Evolutionary conservation across 2,113 vertebrate species (phyloP).

Genomic region (Platanista minor): DNA sequence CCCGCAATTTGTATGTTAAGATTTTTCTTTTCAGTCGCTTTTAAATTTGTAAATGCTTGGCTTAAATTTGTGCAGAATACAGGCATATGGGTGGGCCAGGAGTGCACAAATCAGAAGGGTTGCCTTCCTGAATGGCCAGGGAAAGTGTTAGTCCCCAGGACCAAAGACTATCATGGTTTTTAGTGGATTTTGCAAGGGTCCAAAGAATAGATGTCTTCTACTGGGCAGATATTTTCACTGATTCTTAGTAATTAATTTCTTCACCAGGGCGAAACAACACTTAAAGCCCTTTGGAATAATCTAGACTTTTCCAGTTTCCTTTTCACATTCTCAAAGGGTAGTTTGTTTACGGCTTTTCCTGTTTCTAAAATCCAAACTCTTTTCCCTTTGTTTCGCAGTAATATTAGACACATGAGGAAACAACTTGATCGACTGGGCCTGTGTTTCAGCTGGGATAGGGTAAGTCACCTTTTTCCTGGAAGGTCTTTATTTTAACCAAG

Average conservation of each 20-base stretch:
- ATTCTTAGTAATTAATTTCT: neutral
- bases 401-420: slow-evolving; percentile 91
- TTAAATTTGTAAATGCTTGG: neutral
- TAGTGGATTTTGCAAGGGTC: neutral
- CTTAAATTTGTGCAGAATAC: neutral
- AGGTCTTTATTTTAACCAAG: neutral
- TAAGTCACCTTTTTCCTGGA: slow-evolving; percentile 78
- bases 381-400: slow-evolving; percentile 81
- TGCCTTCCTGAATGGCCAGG: neutral
- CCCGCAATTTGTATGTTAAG: neutral
- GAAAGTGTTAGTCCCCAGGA: no score
- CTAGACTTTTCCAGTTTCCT: neutral
- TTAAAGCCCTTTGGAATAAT: neutral
- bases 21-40: neutral
- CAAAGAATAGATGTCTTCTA: neutral
- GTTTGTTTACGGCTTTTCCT: neutral
- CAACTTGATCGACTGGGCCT: slow-evolving; percentile 93
- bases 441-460: slow-evolving; percentile 96
- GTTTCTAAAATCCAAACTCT: neutral
- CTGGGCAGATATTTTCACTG: neutral
- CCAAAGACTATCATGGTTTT: neutral
- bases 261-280: neutral
- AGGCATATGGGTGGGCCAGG: neutral
- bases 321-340: neutral
- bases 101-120: no score